Evolutionary conservation across 2,113 vertebrate genomes (phyloP).

Genomic region (Cairina moschata): DNA sequence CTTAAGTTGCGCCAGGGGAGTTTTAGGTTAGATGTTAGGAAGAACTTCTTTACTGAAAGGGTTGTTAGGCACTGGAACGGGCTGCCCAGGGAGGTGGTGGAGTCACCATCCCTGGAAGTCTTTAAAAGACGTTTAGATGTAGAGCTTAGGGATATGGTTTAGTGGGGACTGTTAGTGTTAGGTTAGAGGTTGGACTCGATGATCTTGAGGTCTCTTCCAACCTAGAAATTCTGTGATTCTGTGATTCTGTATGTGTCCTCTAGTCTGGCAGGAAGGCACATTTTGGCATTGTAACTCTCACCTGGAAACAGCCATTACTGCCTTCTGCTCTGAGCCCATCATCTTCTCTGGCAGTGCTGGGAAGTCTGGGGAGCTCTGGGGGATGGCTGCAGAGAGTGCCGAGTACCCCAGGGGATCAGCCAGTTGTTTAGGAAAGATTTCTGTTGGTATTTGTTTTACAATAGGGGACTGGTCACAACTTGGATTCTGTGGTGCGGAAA

Average conservation of each 20-base stretch:
- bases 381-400: neutral
- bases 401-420: neutral
- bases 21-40: too few species aligned
- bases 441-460: neutral
- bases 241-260: neutral
- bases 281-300: neutral
- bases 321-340: neutral
- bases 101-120: too few species aligned
- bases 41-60: too few species aligned
- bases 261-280: neutral
- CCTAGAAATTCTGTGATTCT: too few species aligned
- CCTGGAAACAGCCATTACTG: neutral
- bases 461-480: neutral
- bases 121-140: too few species aligned
- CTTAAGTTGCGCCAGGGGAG: too few species aligned
- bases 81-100: too few species aligned
- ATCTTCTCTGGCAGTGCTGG: neutral
- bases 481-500: neutral
- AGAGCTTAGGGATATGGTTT: too few species aligned
- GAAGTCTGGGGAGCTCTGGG: neutral
- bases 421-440: neutral
- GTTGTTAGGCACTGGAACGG: too few species aligned
- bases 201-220: too few species aligned
- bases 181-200: too few species aligned
- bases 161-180: too few species aligned